Evolutionary conservation across 2,888 invertebrate genomes (phyloP), one percentile per base, ranked within the genome.

Genomic region (Scaptomyza flava): DNA sequence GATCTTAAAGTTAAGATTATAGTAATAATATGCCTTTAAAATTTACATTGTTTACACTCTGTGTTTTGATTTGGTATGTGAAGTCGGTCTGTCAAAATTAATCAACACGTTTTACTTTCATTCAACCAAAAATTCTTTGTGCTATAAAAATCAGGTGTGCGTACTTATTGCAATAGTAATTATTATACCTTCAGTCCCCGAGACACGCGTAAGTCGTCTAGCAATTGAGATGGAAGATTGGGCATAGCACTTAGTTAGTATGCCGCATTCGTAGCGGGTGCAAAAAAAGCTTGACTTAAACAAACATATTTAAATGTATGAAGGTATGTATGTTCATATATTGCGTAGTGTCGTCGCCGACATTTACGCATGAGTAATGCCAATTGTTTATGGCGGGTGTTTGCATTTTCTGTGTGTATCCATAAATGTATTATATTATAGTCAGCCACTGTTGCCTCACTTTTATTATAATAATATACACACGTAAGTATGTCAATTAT

Each of bases 331-430:
- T 48, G 79, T 47, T 4, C 4, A 31, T 38, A 14, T 80, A 60
- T 82, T 79, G 72, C 85, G 82, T 80, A 85, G 82, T 62, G 48
- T 61, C 60, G 71, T 48, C 62, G 61, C 42, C 59, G 59, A 53
- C 38, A 64, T 52, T 62, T 73, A 85, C 81, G 83, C 86, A 85
- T 73, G 83, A 72, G 76, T 69, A 85, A 82, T 82, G 86, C 68
- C 67, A 82, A 82, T 54, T 41, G 57, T 46, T 50, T 47, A 46
- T 57, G 52, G 45, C 60, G 17, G 52, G 50, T 58, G 57, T 53
- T 65, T 54, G 66, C 61, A 65, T 58, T 53, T 11, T 6, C 14
- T 34, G 47, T 17, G 8, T 20, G 14, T n/a, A 30, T 17, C 7
- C 14, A n/a, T 8, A 42, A 34, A 20, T 34, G 5, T 34, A n/a